These are phyloP conservation scores for Drosophila neotestacea DNA, from an alignment of 2,888 invertebrate species.

Conservation along the genomic window DNA sequence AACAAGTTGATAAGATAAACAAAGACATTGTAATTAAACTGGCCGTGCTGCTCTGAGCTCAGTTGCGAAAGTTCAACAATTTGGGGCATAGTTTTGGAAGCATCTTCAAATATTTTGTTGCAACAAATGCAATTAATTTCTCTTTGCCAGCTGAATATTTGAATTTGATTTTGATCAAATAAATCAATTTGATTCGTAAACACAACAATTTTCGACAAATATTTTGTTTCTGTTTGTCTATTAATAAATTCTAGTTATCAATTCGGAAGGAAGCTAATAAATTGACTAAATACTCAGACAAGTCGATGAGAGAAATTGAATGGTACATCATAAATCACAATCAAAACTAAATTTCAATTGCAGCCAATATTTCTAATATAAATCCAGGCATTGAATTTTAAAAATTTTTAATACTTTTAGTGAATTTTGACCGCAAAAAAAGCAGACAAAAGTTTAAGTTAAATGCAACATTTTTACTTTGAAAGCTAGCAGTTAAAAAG, in stretches of 20 bases:
- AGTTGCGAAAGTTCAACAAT: constrained; percentile 28
- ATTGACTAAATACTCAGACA: constrained; percentile 20
- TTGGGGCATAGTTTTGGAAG: not conserved
- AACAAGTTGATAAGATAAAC: constrained; percentile 44
- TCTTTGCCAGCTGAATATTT: not conserved
- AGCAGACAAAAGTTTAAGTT: too few species aligned
- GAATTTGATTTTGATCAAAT: constrained; percentile 17
- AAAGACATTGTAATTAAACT: constrained; percentile 49
- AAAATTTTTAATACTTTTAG: not conserved
- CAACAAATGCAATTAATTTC: not conserved
- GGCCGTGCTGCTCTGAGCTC: constrained; percentile 7
- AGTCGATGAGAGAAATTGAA: not conserved
- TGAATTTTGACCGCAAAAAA: too few species aligned
- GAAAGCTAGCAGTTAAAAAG: too few species aligned
- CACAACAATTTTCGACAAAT: constrained; percentile 23
- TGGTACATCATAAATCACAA: constrained; percentile 12
- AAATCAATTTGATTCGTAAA: constrained; percentile 34
- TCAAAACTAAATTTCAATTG: constrained; percentile 13
- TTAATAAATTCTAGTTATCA: constrained; percentile 11
- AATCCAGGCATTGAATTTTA: not conserved
- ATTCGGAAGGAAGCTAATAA: constrained; percentile 21
- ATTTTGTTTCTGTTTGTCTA: constrained; percentile 19
- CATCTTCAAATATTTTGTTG: not conserved
- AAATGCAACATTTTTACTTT: too few species aligned
- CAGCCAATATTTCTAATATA: constrained; percentile 19